These are phyloP conservation scores for Romanogobio albipinnatus DNA, from an alignment of 2,113 vertebrate species.

Conservation along the genomic window DNA sequence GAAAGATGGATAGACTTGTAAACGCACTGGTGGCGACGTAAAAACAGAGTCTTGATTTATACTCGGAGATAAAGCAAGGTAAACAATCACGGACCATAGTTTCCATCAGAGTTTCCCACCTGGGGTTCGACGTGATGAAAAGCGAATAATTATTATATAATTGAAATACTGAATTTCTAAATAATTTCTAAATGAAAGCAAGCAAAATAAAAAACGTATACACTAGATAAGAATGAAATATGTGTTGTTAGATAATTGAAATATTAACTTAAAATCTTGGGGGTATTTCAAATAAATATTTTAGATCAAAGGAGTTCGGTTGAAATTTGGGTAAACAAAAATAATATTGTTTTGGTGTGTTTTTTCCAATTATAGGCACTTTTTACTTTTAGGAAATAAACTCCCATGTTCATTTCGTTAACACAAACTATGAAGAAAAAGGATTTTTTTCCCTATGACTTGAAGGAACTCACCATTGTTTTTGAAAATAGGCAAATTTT, in stretches of 20 bases:
- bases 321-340: neutral
- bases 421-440: no score
- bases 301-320: neutral
- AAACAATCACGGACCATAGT: neutral
- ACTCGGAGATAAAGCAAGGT: neutral
- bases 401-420: neutral
- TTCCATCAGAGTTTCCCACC: neutral
- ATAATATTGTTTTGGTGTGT: neutral
- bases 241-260: neutral
- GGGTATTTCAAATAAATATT: neutral
- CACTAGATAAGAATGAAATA: neutral
- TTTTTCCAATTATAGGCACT: neutral
- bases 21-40: neutral
- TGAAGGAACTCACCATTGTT: no score
- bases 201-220: neutral
- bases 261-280: neutral
- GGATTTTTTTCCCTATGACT: no score
- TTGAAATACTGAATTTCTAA: neutral
- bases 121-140: neutral
- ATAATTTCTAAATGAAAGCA: neutral
- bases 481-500: no score
- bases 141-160: neutral
- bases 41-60: neutral
- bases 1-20: constrained; percentile 6
- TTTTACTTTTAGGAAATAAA: neutral